A percentile compares a stretch with the other conserved stretches of the same genome.
Conservation (phyloP, 2,797 vertebrate species). For the Crocodylus rhombifer region DNA sequence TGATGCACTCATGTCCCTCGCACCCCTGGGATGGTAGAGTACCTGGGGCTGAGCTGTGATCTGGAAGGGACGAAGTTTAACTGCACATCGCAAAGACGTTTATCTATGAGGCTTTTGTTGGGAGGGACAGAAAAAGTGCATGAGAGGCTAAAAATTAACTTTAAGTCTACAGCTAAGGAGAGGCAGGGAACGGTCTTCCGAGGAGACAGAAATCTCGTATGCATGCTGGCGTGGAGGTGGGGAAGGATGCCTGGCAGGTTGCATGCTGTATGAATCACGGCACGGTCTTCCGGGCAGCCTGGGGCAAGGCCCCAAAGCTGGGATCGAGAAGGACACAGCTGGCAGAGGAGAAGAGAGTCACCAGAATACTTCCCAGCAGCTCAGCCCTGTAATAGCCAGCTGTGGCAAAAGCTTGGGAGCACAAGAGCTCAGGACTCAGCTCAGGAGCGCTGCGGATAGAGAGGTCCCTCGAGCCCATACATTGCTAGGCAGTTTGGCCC, state of each 20-base stretch:
- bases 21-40: rapidly evolving
- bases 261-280: rapidly evolving
- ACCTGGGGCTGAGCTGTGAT: not conserved
- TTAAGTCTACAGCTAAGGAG: not conserved
- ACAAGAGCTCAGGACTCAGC: not conserved
- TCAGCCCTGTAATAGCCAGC: not conserved
- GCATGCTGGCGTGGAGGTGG: not conserved
- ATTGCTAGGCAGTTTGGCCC: not conserved
- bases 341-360: rapidly evolving
- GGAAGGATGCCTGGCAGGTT: rapidly evolving
- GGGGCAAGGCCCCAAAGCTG: rapidly evolving
- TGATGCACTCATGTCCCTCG: not conserved
- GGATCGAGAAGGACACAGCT: not conserved
- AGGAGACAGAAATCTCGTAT: not conserved
- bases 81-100: not conserved
- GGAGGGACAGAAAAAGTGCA: not conserved
- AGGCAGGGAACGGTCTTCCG: not conserved
- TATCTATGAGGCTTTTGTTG: not conserved
- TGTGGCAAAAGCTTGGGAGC: not conserved
- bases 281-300: not conserved
- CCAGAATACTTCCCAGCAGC: rapidly evolving
- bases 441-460: rapidly evolving
- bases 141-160: not conserved
- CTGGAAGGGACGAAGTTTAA: not conserved
- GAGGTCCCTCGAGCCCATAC: not conserved